phyloP scores from a whole-genome alignment of 2,888 invertebrate genomes.

The Sthenelais limicola region DNA sequence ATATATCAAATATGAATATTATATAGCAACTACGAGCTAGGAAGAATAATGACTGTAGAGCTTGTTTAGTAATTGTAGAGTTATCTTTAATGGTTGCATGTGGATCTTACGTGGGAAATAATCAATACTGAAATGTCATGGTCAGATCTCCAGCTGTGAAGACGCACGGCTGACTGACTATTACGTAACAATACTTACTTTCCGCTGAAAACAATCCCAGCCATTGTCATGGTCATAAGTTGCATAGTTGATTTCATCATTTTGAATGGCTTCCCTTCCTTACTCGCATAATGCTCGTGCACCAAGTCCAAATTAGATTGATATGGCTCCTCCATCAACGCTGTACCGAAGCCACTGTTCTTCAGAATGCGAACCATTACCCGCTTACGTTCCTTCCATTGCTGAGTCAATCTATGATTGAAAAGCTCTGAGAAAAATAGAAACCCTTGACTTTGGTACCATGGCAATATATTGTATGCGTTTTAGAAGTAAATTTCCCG shows the following conservation, averaged over 20 bases:
- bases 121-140: too few species aligned
- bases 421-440: constrained; percentile 11
- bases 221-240: constrained; percentile 15
- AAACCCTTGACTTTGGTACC: not conserved
- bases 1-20: too few species aligned
- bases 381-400: not conserved
- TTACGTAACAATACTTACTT: too few species aligned
- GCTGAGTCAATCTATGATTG: not conserved
- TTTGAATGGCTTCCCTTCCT: not conserved
- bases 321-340: not conserved
- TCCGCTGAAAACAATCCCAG: not conserved
- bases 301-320: not conserved
- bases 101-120: too few species aligned
- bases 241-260: not conserved
- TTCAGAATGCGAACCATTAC: constrained; percentile 17
- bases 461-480: not conserved
- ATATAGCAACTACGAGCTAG: too few species aligned
- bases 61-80: too few species aligned
- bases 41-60: too few species aligned
- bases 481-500: too few species aligned
- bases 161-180: too few species aligned
- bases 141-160: too few species aligned
- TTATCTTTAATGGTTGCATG: too few species aligned
- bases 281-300: not conserved
- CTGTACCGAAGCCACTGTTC: not conserved